Evolutionary conservation across 2,113 vertebrate species (phyloP), one percentile per base, ranked within the genome.

Genomic region (Phylloscopus trochiloides): DNA sequence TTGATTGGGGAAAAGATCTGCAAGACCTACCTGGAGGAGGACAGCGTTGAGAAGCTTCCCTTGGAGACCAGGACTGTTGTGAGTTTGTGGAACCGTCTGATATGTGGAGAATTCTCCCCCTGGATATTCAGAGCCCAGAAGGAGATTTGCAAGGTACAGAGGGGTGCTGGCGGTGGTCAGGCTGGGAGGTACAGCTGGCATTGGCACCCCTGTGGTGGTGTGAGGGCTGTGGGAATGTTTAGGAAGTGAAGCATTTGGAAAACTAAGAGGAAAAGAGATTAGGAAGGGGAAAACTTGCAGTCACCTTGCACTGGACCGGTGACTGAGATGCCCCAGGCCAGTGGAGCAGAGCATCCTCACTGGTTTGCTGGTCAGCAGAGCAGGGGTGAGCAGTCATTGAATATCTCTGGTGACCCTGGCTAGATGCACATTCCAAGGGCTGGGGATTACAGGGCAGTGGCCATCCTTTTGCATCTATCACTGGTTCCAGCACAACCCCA

Each of bases 131-230:
- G 70, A 57, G 95, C 95, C 71, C 97, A 98, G 94, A 90, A 91
- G 16, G 98, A 98, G 75, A 95, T 98, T 78, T 98, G 97, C 83
- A 94, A 98, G 97, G 98, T 97, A 96, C 40, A 78, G 34, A 71
- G 51, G 1, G 3, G 29, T 40, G 52, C 61, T 81, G 51, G 45
- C 9, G 31, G 55, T 2, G 18, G 43, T 52, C 36, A 61, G 70
- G 24, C 54, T 42, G 62, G 18, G 70, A 57, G 47, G 40, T 32
- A 5, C 54, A 42, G n/a, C 52, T 61, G 65, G n/a, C 18, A 8
- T 18, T 55, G 40, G 42, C 38, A 68, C 18, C 21, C 12, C 20
- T 42, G 14, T 11, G 7, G 15, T 50, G 78, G 7, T 12, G 6
- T 4, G 22, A 66, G 45, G 50, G n/a, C 58, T 55, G 7, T 38